phyloP scores from a whole-genome alignment of 2,797 vertebrate genomes.

The Sebastes hubbsi region DNA sequence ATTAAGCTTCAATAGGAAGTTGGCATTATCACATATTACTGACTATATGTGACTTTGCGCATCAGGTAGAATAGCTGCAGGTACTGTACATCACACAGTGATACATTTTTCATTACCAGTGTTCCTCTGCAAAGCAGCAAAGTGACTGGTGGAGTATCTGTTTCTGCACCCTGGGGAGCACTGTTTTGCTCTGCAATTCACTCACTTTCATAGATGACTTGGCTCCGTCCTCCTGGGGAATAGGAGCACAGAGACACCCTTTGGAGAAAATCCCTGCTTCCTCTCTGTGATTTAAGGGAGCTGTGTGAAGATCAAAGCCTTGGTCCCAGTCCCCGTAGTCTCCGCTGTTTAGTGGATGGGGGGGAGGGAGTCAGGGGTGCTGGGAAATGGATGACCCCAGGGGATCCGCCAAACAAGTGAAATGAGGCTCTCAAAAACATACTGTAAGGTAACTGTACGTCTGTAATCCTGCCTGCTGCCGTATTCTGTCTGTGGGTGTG shows the following conservation, averaged over 20 bases:
- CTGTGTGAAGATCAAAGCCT: conserved; percentile 81
- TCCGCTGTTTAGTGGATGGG: conserved; percentile 48
- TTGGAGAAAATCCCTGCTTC: conserved; percentile 73
- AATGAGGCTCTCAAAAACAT: conserved; percentile 51
- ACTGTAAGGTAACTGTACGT: conserved; percentile 44
- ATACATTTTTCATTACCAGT: conserved; percentile 68
- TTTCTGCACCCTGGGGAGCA: conserved; percentile 65
- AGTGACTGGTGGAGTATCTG: conserved; percentile 57
- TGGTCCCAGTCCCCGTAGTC: conserved; percentile 68
- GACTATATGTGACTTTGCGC: conserved; percentile 23
- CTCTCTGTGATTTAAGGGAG: conserved; percentile 72
- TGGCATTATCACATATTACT: conserved; percentile 5
- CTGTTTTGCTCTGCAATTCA: conserved; percentile 75
- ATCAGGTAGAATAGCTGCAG: conserved; percentile 51
- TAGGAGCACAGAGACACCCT: conserved; percentile 70
- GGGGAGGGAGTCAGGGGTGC: conserved; percentile 66
- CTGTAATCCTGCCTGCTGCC: conserved; percentile 31
- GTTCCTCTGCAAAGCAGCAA: conserved; percentile 48
- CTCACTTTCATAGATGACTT: conserved; percentile 76
- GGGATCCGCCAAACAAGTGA: conserved; percentile 67
- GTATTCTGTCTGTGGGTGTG: conserved; percentile 16
- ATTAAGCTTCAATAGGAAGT: not conserved
- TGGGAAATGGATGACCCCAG: conserved; percentile 72
- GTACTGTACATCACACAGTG: conserved; percentile 34
- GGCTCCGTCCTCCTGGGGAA: conserved; percentile 71